A percentile compares a stretch with the other conserved stretches of the same genome.
Conservation (phyloP, 2,888 invertebrate genomes). For the Hypsopygia costalis region DNA sequence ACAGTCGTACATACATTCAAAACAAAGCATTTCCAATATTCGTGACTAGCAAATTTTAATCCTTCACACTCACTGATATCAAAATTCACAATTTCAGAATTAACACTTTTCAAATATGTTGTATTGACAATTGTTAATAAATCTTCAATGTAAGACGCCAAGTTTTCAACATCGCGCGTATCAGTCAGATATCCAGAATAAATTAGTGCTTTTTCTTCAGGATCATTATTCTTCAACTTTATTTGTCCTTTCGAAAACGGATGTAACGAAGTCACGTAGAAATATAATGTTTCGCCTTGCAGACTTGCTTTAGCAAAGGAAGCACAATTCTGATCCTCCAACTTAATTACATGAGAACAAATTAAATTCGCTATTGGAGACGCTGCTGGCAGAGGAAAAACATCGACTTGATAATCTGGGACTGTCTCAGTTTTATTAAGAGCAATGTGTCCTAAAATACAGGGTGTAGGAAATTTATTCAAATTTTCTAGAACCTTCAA, state of each 20-base stretch:
- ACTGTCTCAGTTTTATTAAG: conserved; percentile 33
- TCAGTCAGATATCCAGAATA: conserved; percentile 35
- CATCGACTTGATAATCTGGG: conserved; percentile 43
- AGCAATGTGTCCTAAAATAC: conserved; percentile 35
- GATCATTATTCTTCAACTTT: conserved; percentile 32
- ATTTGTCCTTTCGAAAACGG: conserved; percentile 41
- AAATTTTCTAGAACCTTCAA: conserved; percentile 25
- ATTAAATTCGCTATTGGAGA: conserved; percentile 27
- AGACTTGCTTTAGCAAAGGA: conserved; percentile 24
- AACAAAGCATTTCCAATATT: conserved; percentile 50
- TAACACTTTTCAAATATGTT: conserved; percentile 22
- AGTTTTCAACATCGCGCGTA: conserved; percentile 26
- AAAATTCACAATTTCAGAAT: conserved; percentile 25
- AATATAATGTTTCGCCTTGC: conserved; percentile 21
- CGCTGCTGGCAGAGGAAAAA: conserved; percentile 24
- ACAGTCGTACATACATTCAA: conserved; percentile 34
- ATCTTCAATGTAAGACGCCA: conserved; percentile 25
- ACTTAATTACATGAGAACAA: conserved; percentile 28
- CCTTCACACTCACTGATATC: conserved; percentile 33
- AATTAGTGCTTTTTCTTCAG: conserved; percentile 32
- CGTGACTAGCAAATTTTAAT: conserved; percentile 31
- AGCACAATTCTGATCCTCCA: conserved; percentile 32
- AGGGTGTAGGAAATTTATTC: conserved; percentile 34
- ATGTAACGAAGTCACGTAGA: conserved; percentile 30
- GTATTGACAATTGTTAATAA: conserved; percentile 25